Percentiles rank a stretch among this genome's conserved stretches.
phyloP scores from a whole-genome alignment of 1,140 invertebrate species.

The Mizuhopecten yessoensis region DNA sequence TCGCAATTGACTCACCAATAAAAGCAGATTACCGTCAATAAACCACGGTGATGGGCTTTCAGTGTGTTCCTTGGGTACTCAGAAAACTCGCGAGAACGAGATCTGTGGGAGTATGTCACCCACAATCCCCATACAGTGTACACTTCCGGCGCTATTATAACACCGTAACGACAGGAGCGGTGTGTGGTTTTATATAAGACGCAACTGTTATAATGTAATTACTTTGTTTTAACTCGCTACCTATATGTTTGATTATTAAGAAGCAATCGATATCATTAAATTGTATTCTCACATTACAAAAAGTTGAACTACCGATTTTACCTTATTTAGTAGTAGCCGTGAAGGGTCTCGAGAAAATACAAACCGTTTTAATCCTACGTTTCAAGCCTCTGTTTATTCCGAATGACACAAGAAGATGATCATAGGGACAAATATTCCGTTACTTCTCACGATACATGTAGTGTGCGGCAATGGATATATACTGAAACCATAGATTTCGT shows the following conservation, averaged over 20 bases:
- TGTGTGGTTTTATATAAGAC: not conserved
- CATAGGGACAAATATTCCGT: too few relatives aligned
- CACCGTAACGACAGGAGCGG: not conserved
- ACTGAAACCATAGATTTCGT: too few relatives aligned
- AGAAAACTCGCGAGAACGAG: conserved; percentile 21
- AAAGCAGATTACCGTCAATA: conserved; percentile 38
- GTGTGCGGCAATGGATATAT: too few relatives aligned
- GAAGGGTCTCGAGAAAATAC: not conserved
- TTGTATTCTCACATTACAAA: too few relatives aligned
- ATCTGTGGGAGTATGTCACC: not conserved
- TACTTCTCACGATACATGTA: too few relatives aligned
- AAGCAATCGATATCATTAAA: not conserved
- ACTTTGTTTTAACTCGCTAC: not conserved
- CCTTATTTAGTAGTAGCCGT: too few relatives aligned
- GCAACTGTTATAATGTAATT: not conserved
- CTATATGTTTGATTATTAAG: not conserved
- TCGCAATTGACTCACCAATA: not conserved
- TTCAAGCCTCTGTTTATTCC: too few relatives aligned
- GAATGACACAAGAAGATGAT: too few relatives aligned
- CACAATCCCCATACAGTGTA: not conserved
- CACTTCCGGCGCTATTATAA: not conserved
- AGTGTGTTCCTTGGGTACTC: not conserved
- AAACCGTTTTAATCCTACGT: not conserved
- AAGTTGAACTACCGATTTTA: not conserved
- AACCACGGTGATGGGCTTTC: not conserved